Percentiles rank a stretch among this genome's conserved stretches.
phyloP scores from a whole-genome alignment of 2,113 vertebrate genomes.

The Megaceryle torquata region DNA sequence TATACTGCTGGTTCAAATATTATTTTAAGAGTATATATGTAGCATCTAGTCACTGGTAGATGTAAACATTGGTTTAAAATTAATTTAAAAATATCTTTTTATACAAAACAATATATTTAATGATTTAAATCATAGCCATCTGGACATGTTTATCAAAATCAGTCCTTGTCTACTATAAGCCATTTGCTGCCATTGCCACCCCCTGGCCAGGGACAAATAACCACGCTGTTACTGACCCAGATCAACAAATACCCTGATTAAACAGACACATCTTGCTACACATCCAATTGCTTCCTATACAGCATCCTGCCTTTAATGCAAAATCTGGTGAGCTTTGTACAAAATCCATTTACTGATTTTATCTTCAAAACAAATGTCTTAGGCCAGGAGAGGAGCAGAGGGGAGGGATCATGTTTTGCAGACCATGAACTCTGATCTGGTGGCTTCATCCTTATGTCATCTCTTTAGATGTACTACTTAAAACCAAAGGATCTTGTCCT shows the following conservation, averaged over 20 bases:
- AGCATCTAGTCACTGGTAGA: neutral
- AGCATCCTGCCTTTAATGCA: slow-evolving; percentile 3
- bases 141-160: slow-evolving; percentile 68
- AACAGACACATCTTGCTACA: slow-evolving; percentile 32
- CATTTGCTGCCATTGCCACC: slow-evolving; percentile 67
- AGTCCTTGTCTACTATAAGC: slow-evolving; percentile 39
- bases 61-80: slow-evolving; percentile 18
- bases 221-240: slow-evolving; percentile 55
- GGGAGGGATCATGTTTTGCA: neutral
- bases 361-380: slow-evolving; percentile 21
- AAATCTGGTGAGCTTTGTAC: slow-evolving; percentile 23
- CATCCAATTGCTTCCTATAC: slow-evolving; percentile 2
- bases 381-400: neutral
- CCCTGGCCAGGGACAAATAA: slow-evolving; percentile 55
- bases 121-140: slow-evolving; percentile 63
- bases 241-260: slow-evolving; percentile 64
- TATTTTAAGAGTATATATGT: neutral
- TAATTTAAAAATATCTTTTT: slow-evolving; percentile 25
- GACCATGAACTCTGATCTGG: neutral
- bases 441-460: neutral
- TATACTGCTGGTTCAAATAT: neutral
- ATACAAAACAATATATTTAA: slow-evolving; percentile 27
- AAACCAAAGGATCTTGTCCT: neutral
- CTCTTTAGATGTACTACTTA: neutral
- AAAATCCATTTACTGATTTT: slow-evolving; percentile 24